A percentile compares a stretch with the other conserved stretches of the same genome.
phyloP scores from a whole-genome alignment of 1,140 invertebrate species.

The Eufriesea mexicana region DNA sequence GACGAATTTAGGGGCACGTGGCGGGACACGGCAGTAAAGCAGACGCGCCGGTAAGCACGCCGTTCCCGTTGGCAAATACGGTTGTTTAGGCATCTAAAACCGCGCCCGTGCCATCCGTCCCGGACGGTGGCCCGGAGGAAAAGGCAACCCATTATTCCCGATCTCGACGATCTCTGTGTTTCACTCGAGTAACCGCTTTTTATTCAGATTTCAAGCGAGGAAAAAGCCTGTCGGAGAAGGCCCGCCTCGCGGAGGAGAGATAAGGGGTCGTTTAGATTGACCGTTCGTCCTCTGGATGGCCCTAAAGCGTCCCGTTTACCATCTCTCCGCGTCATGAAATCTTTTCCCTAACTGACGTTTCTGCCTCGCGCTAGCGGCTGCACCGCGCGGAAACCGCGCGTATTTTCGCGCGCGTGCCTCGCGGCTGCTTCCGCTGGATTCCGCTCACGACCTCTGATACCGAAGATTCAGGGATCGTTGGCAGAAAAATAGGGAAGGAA shows the following conservation, averaged over 20 bases:
- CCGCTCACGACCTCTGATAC: constrained; percentile 4
- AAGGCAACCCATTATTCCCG: constrained; percentile 29
- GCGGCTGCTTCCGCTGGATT: background rate
- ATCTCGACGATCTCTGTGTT: constrained; percentile 58
- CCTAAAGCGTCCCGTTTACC: constrained; percentile 79
- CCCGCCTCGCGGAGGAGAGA: constrained; percentile 67
- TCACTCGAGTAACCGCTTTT: constrained; percentile 60
- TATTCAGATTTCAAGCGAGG: constrained; percentile 69
- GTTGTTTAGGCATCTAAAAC: constrained; percentile 59
- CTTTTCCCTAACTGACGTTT: constrained; percentile 64
- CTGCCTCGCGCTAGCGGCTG: background rate
- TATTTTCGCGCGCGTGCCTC: background rate
- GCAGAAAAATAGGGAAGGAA: too few relatives aligned
- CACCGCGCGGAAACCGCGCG: background rate
- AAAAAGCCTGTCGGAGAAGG: constrained; percentile 36
- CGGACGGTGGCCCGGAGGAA: constrained; percentile 43
- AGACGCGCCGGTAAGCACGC: constrained; percentile 55
- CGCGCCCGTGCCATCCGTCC: constrained; percentile 49
- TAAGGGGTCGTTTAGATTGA: constrained; percentile 81
- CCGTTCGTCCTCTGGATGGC: constrained; percentile 77
- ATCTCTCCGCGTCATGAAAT: constrained; percentile 76
- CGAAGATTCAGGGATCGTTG: background rate
- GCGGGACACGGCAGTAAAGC: constrained; percentile 19
- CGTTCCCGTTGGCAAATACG: constrained; percentile 53
- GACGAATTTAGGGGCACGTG: constrained; percentile 27